Evolutionary conservation across 1,140 invertebrate species (phyloP), one percentile per base, ranked within the genome.

Genomic region (Eriosoma lanigerum): DNA sequence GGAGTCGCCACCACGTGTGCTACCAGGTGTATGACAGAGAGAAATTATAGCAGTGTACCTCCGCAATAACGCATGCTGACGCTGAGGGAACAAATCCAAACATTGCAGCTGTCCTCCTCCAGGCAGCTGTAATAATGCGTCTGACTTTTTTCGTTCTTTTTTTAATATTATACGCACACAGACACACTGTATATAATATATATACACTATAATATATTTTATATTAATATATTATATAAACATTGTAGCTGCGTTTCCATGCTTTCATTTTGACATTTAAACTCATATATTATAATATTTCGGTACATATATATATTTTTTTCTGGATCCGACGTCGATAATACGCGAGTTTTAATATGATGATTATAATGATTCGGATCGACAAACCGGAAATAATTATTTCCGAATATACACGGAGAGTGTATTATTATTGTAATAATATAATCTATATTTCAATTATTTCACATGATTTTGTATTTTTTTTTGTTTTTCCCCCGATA

Each of bases 11-110:
- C 75, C 73, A 58, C 73, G 72, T 75, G 73, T 76, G 17, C 38
- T 38, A 76, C 73, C 75, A 78, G 75, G 75, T 78, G 75, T 78
- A 78, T 78, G 56, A 78, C 56, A 46, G 38, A 78, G 56, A 78
- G 75, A 78, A 78, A 78, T 78, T 78, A 78, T 44, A 56, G 38
- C 24, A 26, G 56, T 24, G 73, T 76, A 78, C 75, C 75, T 78
- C 44, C 75, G n/a, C n/a, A 62, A 60, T 62, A 62, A 15, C 19
- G 29, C 75, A n/a, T 78, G 56, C 75, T 62, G 75, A 60, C 75
- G 56, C 56, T 78, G 44, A 60, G 75, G 75, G 75, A 62, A 78
- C 56, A 78, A 78, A 78, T 78, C 75, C 75, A 62, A 78, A 78
- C 56, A 78, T 48, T 78, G 75, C 75, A 78, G 75, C 75, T 78